Base-by-base conservation (phyloP, 2,797 vertebrate species). In the Malacoraja senta region DNA sequence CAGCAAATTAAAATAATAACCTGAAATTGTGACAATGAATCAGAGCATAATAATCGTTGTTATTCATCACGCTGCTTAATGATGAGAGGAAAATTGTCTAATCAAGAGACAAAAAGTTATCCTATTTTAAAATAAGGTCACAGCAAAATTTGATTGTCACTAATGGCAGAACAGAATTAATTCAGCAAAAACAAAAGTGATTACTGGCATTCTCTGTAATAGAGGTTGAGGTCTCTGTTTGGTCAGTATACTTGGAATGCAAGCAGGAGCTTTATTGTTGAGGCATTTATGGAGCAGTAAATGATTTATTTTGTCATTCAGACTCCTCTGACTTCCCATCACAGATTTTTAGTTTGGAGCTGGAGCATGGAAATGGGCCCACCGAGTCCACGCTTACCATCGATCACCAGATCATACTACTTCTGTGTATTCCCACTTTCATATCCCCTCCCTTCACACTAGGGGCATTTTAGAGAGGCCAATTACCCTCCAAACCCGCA, bases 51-150 rank as follows among this genome's bases (percentile, higher is more conserved):
- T n/a, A 35, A 35, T 21, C 9, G 65, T 63, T 32, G 29, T 68
- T 88, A 68, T 88, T 88, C 84, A 88, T 88, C n/a, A 88, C 65
- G 0, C 63, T 68, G n/a, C n/a, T 68, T 86, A 68, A 65, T 68
- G 63, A 68, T 88, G 8, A 88, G 53, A n/a, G 63, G 84, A 88
- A 88, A 88, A 88, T 88, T 88, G 61, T 68, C 84, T 63, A 88
- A 88, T 88, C 61, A 88, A 88, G 63, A 88, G 84, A 32, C 84
- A 35, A 15, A 88, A 88, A 35, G 84, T 88, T 68, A 88, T n/a
- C n/a, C 61, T 61, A 88, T 88, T 88, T 88, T 32, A 17, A 88
- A 86, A 88, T 68, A 65, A 68, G 84, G 61, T 88, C 61, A 88
- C 84, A 9, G 63, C 61, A 21, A 68, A 65, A 68, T 88, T 24